These are phyloP conservation scores for Morbakka virulenta DNA, from an alignment of 30 jellyfish, hydroid and myxozoan species.

Conservation along the genomic window DNA sequence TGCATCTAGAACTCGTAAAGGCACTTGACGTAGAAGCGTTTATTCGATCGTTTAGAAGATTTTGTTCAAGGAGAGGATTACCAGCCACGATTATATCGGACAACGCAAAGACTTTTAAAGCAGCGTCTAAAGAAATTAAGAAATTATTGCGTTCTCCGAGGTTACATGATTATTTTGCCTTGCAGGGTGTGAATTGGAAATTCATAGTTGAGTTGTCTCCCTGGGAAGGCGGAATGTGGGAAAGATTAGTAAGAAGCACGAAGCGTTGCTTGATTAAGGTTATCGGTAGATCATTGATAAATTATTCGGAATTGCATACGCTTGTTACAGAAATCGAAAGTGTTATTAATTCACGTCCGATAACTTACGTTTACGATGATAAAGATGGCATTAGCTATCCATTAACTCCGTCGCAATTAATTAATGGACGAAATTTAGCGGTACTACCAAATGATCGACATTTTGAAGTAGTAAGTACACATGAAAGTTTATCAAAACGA, in stretches of 20 bases:
- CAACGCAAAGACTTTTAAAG: conserved; percentile 23
- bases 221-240: conserved; percentile 43
- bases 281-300: conserved; percentile 33
- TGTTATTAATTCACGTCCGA: conserved; percentile 28
- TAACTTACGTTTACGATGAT: conserved; percentile 25
- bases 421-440: conserved; percentile 1
- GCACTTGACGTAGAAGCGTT: conserved; percentile 7
- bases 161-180: not conserved
- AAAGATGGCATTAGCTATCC: not conserved
- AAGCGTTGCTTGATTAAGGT: conserved; percentile 22
- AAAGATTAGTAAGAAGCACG: conserved; percentile 12
- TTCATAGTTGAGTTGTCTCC: conserved; percentile 18
- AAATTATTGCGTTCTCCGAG: conserved; percentile 5
- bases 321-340: conserved; percentile 25
- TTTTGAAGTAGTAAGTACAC: conserved; percentile 9
- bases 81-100: conserved; percentile 24
- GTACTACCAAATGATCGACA: not conserved
- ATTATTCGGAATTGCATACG: conserved; percentile 12
- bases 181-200: conserved; percentile 7
- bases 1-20: conserved; percentile 32
- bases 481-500: conserved; percentile 16
- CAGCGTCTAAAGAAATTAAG: conserved; percentile 32
- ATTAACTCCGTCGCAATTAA: conserved; percentile 12
- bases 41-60: conserved; percentile 9
- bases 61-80: conserved; percentile 40